A percentile compares a stretch with the other conserved stretches of the same genome.
Evolutionary conservation across 2,888 invertebrate species (phyloP).

Genomic region (Tipula confusa): DNA sequence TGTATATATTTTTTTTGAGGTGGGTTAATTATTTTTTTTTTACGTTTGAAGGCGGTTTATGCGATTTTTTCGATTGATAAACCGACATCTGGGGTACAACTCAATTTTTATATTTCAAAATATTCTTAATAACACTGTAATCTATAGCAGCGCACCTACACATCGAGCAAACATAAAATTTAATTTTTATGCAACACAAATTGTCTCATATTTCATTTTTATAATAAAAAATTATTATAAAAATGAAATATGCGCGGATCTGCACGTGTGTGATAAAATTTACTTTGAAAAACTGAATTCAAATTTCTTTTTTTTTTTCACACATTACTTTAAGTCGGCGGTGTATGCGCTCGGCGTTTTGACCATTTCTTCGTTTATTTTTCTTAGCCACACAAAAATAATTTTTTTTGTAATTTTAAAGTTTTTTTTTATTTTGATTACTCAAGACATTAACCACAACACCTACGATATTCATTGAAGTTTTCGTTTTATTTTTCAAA

Average conservation of each 20-base stretch:
- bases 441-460: not conserved
- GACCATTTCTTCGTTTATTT: conserved; percentile 15
- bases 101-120: not conserved
- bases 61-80: not conserved
- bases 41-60: not conserved
- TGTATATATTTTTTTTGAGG: not conserved
- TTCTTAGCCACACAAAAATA: not conserved
- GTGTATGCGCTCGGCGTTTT: not conserved
- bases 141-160: not conserved
- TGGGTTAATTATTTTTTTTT: not conserved
- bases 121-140: not conserved
- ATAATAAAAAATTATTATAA: not conserved
- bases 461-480: not conserved
- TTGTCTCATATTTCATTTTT: not conserved
- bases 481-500: not conserved
- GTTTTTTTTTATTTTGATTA: not conserved
- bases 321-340: not conserved
- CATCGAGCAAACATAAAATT: not conserved
- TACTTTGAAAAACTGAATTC: not conserved
- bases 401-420: not conserved
- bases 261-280: not conserved
- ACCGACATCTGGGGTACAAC: not conserved
- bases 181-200: not conserved
- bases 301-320: not conserved
- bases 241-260: too few species aligned